Conservation (phyloP, 2,797 vertebrate genomes). For the Alexandromys oeconomus region DNA sequence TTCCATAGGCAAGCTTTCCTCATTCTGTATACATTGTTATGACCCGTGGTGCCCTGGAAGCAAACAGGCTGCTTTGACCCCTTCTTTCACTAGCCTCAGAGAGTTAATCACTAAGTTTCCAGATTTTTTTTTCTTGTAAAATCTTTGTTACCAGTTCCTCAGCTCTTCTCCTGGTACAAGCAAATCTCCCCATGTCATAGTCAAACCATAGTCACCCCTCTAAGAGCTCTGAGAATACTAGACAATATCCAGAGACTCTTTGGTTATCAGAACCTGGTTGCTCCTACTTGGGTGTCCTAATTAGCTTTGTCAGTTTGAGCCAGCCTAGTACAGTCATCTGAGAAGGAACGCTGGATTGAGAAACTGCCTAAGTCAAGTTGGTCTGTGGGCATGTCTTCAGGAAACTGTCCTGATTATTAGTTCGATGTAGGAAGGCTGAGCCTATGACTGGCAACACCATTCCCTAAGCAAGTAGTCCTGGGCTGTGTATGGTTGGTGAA, state of each 20-base stretch:
- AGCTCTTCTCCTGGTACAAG: neutral
- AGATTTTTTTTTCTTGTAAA: neutral
- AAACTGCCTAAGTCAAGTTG: neutral
- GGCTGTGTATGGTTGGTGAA: neutral
- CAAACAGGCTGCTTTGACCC: neutral
- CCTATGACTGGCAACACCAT: no score
- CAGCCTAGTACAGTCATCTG: neutral
- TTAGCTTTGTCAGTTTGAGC: neutral
- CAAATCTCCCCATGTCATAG: neutral
- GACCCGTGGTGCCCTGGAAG: neutral
- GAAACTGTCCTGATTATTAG: neutral
- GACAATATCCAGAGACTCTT: neutral
- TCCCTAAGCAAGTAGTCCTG: neutral
- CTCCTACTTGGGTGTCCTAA: neutral
- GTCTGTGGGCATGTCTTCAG: neutral
- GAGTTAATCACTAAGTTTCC: neutral
- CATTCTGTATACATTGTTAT: neutral
- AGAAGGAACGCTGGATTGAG: neutral
- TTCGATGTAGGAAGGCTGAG: neutral
- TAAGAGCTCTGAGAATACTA: neutral
- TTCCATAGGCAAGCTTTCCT: neutral
- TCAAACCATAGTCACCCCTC: accelerated
- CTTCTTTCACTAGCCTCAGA: neutral
- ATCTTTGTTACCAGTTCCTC: neutral
- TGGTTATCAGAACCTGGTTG: neutral